Conservation (phyloP, 2,113 vertebrate genomes). For the Seriola aureovittata region DNA sequence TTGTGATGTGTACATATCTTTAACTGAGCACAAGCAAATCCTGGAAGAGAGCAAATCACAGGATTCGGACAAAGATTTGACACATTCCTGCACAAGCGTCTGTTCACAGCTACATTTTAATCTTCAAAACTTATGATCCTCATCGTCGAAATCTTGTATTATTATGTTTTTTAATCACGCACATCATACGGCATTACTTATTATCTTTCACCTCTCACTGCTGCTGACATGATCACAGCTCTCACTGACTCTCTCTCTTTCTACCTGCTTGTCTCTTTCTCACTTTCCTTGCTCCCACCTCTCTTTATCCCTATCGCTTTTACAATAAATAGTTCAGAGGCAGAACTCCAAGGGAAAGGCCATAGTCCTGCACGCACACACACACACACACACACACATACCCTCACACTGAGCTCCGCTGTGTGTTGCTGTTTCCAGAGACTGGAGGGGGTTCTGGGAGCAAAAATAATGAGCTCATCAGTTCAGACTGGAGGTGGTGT, state of each 20-base stretch:
- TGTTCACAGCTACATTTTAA: constrained; percentile 32
- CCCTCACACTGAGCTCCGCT: constrained; percentile 49
- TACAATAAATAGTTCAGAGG: constrained; percentile 69
- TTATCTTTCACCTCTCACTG: constrained; percentile 23
- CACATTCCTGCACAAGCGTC: constrained; percentile 9
- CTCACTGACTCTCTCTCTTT: background rate
- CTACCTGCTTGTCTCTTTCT: background rate
- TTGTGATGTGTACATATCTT: background rate
- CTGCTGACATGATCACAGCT: background rate
- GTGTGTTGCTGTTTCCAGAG: constrained; percentile 64
- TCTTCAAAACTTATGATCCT: constrained; percentile 11
- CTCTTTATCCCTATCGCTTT: constrained; percentile 61
- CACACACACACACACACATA: constrained; percentile 17
- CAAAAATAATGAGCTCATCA: constrained; percentile 84
- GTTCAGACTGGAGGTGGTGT: constrained; percentile 77
- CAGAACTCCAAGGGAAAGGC: constrained; percentile 65
- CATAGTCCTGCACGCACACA: constrained; percentile 34
- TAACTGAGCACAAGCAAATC: constrained; percentile 10
- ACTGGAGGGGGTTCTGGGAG: constrained; percentile 77
- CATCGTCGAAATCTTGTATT: background rate
- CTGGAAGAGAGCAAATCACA: background rate
- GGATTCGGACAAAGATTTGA: background rate
- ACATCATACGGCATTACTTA: constrained; percentile 13
- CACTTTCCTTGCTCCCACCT: constrained; percentile 19
- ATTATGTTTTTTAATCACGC: constrained; percentile 2